Percentiles rank a stretch among this genome's conserved stretches.
phyloP scores from a whole-genome alignment of 1,140 invertebrate species.

The Aphelinus atriplicis region DNA sequence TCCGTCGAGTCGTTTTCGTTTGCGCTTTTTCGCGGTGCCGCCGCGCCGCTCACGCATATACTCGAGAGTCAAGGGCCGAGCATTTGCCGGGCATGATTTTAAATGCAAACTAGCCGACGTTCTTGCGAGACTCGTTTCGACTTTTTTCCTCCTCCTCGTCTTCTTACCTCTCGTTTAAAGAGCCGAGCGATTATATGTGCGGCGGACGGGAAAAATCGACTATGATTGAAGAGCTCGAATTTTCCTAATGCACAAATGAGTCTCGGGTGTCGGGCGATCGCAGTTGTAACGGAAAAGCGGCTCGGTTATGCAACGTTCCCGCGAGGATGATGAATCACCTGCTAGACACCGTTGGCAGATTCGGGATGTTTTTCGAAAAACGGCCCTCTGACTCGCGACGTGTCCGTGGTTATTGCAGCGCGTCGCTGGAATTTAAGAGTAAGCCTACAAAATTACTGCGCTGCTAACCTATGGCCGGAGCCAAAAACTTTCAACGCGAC shows the following conservation, averaged over 20 bases:
- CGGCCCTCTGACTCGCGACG: too few relatives aligned
- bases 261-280: not conserved
- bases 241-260: conserved; percentile 19
- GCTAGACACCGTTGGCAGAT: too few relatives aligned
- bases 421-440: too few relatives aligned
- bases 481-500: too few relatives aligned
- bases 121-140: conserved; percentile 15
- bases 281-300: too few relatives aligned
- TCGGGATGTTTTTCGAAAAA: too few relatives aligned
- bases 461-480: too few relatives aligned
- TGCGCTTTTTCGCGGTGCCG: conserved; percentile 12
- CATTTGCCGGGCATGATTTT: conserved; percentile 12
- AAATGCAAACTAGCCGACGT: conserved; percentile 31
- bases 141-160: too few relatives aligned
- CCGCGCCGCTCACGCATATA: not conserved
- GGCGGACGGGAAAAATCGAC: conserved; percentile 10
- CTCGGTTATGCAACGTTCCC: not conserved
- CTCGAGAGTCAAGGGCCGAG: not conserved
- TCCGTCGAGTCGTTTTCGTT: conserved; percentile 9
- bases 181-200: not conserved
- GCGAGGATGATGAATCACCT: not conserved
- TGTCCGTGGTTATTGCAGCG: too few relatives aligned
- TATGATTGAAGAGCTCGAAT: conserved; percentile 28
- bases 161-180: too few relatives aligned
- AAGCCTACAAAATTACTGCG: too few relatives aligned